phyloP scores from a whole-genome alignment of 2,888 invertebrate genomes.

The Drosophila lacicola region DNA sequence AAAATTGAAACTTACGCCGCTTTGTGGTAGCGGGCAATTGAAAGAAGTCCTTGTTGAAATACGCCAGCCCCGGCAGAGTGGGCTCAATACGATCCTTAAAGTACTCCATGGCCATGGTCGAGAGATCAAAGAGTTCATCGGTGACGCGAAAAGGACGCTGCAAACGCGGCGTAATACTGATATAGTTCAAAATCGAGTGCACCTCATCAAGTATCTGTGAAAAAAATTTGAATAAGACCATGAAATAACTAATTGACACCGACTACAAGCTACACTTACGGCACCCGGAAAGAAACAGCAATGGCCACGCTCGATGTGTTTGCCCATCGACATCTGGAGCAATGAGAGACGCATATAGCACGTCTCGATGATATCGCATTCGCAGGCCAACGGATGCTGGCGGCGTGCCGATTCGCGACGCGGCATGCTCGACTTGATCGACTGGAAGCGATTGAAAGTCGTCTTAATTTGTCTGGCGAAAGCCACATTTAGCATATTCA shows the following conservation, averaged over 20 bases:
- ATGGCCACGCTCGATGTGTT: slow-evolving; percentile 96
- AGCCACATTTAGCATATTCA: slow-evolving; percentile 92
- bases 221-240: background rate
- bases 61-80: slow-evolving; percentile 93
- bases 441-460: slow-evolving; percentile 93
- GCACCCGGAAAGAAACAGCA: slow-evolving; percentile 98
- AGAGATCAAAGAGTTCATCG: slow-evolving; percentile 96
- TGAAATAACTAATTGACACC: no score
- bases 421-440: slow-evolving; percentile 96
- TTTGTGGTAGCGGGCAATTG: slow-evolving; percentile 86
- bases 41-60: slow-evolving; percentile 93
- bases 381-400: slow-evolving; percentile 95
- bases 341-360: slow-evolving; percentile 96
- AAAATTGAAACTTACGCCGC: slow-evolving; percentile 69
- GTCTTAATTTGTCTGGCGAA: slow-evolving; percentile 94
- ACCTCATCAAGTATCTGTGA: slow-evolving; percentile 95
- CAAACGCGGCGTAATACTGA: slow-evolving; percentile 92
- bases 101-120: slow-evolving; percentile 99
- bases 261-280: slow-evolving; percentile 86
- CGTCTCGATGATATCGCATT: slow-evolving; percentile 97
- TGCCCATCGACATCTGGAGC: slow-evolving; percentile 97
- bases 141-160: slow-evolving; percentile 96
- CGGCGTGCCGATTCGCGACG: slow-evolving; percentile 94
- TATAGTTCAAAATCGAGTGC: slow-evolving; percentile 92
- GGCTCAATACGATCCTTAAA: slow-evolving; percentile 97